Evolutionary conservation across 2,797 vertebrate species (phyloP), one percentile per base, ranked within the genome.

Genomic region (Gymnopithys bicolor): DNA sequence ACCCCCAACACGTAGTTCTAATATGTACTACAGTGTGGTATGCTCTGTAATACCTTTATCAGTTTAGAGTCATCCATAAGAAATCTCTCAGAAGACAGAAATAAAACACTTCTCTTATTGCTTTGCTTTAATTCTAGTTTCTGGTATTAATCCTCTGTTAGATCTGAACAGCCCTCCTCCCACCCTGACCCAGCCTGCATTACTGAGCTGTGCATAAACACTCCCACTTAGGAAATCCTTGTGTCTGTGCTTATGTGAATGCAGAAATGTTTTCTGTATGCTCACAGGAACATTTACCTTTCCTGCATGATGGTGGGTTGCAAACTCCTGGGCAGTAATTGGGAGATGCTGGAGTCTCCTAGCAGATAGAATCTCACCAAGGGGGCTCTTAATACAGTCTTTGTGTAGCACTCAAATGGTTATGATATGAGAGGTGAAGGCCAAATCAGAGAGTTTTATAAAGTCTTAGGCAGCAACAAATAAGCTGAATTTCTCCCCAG

Each of bases 11-110:
- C n/a, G 30, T 30, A 62, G 76, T 64, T 77, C 45, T 94, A 67
- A 58, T 60, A 62, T 5, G 13, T 56, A 58, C 84, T 76, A 68
- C 39, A 52, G 74, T 62, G 13, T 52, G 24, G 8, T 69, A 5
- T 73, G 33, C 41, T 67, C 33, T 56, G 37, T 63, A 53, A 91
- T 77, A 92, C 32, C 30, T 52, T 2, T 25, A 24, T 49, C 66
- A 48, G 63, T 77, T 91, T 86, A 83, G 62, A 83, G 24, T 68
- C 69, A 70, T 76, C 59, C 33, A 10, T 37, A 75, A 91, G 37
- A 55, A 70, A 43, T 84, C 78, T 97, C 76, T 46, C 46, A 80
- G 80, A 94, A 82, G 85, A 95, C 11, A 88, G 71, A 93, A 97
- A 93, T 89, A 94, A 97, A 90, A 52, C 81, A 84, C 2, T 82